Evolutionary conservation across 2,113 vertebrate genomes (phyloP).

Genomic region (Apodemus speciosus): DNA sequence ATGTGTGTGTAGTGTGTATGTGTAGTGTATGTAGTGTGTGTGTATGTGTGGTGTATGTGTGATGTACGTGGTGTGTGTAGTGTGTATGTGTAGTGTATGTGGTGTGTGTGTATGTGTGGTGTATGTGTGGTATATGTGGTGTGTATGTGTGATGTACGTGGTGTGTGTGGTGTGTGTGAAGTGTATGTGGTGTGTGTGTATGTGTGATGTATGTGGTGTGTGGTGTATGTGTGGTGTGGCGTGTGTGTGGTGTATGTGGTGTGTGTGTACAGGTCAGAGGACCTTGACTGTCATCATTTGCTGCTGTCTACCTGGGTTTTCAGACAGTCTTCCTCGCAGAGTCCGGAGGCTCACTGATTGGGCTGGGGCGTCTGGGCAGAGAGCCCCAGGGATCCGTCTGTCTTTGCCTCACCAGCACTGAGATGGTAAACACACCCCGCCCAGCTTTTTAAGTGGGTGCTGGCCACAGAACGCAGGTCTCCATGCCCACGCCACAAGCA

Average conservation of each 20-base stretch:
- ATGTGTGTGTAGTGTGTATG: too few relatives aligned
- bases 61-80: background rate
- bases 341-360: background rate
- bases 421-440: background rate
- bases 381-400: background rate
- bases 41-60: background rate
- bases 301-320: background rate
- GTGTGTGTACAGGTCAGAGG: background rate
- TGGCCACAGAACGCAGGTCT: background rate
- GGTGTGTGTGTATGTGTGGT: background rate
- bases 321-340: background rate
- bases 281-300: background rate
- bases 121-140: too few relatives aligned
- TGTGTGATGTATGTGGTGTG: background rate
- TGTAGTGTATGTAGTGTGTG: background rate
- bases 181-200: background rate
- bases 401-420: background rate
- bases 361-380: background rate
- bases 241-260: too few relatives aligned
- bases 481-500: fast-evolving
- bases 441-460: background rate
- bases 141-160: too few relatives aligned
- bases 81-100: background rate
- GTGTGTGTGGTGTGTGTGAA: too few relatives aligned
- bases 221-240: too few relatives aligned